These are phyloP conservation scores for Ectropis grisescens DNA, from an alignment of 1,140 invertebrate genomes.

Conservation along the genomic window DNA sequence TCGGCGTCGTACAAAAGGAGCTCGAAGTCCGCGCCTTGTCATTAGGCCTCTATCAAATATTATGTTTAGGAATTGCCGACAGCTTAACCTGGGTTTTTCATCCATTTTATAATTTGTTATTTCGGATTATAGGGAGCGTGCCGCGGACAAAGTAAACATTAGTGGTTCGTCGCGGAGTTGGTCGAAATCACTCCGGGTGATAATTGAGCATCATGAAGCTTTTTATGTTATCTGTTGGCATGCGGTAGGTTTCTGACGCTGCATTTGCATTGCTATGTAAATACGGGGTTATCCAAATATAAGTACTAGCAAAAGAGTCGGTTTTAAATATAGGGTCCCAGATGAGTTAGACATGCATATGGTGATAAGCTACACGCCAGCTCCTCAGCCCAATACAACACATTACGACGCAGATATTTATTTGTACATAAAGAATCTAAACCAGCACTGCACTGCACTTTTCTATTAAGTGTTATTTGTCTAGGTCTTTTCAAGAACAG, in stretches of 20 bases:
- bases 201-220: constrained; percentile 19
- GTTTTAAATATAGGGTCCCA: too few relatives aligned
- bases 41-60: constrained; percentile 66
- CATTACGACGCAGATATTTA: too few relatives aligned
- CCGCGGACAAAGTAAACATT: constrained; percentile 63
- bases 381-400: too few relatives aligned
- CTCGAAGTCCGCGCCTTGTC: constrained; percentile 59
- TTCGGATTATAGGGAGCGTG: constrained; percentile 54
- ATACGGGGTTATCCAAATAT: too few relatives aligned
- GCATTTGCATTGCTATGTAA: too few relatives aligned
- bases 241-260: constrained; percentile 16
- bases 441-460: too few relatives aligned
- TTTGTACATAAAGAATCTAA: too few relatives aligned
- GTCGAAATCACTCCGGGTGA: constrained; percentile 6
- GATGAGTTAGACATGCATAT: too few relatives aligned
- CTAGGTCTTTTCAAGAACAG: too few relatives aligned
- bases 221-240: constrained; percentile 5
- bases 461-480: too few relatives aligned
- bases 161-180: constrained; percentile 20
- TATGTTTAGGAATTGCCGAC: constrained; percentile 66
- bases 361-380: too few relatives aligned
- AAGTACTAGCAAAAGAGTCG: too few relatives aligned
- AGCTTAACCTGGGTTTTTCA: constrained; percentile 62
- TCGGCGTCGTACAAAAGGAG: constrained; percentile 60
- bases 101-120: constrained; percentile 66